A percentile compares a stretch with the other conserved stretches of the same genome.
Conservation (phyloP, 2,888 invertebrate genomes). For the Orgyia antiqua region DNA sequence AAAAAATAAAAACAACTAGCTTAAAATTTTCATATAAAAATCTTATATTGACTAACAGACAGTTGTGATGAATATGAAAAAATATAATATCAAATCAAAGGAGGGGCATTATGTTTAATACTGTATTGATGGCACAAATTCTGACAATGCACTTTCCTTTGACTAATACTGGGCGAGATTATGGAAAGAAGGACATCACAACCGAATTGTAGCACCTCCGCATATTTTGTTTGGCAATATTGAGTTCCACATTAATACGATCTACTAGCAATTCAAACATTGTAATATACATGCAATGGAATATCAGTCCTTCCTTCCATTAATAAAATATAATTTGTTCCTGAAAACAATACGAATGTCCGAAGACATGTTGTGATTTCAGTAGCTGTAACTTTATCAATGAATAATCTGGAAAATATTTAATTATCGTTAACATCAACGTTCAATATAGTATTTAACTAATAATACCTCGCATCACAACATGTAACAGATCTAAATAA, state of each 20-base stretch:
- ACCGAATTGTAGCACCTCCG: conserved; percentile 67
- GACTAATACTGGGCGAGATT: conserved; percentile 73
- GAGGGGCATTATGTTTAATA: conserved; percentile 65
- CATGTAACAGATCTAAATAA: conserved; percentile 72
- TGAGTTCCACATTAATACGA: conserved; percentile 28
- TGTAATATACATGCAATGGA: conserved; percentile 24
- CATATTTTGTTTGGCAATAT: conserved; percentile 48
- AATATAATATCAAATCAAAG: conserved; percentile 58
- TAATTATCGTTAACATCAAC: conserved; percentile 43
- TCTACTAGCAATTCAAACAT: conserved; percentile 15
- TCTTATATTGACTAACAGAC: conserved; percentile 73
- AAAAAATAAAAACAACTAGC: conserved; percentile 72
- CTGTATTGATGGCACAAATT: conserved; percentile 75
- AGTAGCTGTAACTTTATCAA: conserved; percentile 41
- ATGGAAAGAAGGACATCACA: conserved; percentile 75
- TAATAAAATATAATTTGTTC: conserved; percentile 45
- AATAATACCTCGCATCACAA: conserved; percentile 64
- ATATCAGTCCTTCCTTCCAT: conserved; percentile 65
- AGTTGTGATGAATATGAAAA: conserved; percentile 71
- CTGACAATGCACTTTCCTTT: conserved; percentile 65
- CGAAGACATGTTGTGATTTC: conserved; percentile 64
- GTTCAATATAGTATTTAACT: conserved; percentile 34
- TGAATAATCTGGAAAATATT: conserved; percentile 34
- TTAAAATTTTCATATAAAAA: conserved; percentile 70
- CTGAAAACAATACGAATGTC: conserved; percentile 52